phyloP scores from a whole-genome alignment of 2,797 vertebrate species.

The Limosa lapponica region DNA sequence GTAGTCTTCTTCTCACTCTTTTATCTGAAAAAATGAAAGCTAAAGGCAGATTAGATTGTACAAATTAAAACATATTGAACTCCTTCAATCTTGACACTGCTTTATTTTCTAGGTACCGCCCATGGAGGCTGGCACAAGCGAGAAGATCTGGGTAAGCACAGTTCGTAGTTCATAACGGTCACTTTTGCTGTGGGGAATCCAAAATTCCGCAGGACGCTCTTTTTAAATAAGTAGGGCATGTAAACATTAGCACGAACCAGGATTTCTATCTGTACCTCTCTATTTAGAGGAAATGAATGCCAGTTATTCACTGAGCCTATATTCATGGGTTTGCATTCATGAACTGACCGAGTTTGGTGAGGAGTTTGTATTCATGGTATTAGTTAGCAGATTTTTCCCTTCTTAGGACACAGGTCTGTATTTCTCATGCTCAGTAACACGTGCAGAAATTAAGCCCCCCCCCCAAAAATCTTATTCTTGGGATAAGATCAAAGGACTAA shows the following conservation, averaged over 20 bases:
- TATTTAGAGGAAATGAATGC: constrained; percentile 66
- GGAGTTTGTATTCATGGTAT: constrained; percentile 3
- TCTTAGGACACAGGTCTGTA: neutral
- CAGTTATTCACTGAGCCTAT: constrained; percentile 39
- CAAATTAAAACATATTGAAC: neutral
- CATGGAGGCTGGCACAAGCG: neutral
- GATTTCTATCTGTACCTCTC: constrained; percentile 61
- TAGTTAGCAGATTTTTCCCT: constrained; percentile 7
- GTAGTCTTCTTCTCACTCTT: neutral
- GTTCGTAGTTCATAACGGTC: neutral
- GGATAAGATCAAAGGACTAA: neutral
- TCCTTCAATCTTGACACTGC: neutral
- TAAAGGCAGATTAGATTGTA: neutral
- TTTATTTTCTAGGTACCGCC: neutral
- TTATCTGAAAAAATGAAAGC: neutral
- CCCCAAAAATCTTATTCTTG: neutral
- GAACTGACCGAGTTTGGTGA: neutral
- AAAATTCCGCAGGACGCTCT: constrained; percentile 45
- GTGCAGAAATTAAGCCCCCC: neutral
- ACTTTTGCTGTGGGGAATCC: constrained; percentile 39
- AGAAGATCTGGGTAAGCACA: neutral
- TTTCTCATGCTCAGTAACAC: neutral
- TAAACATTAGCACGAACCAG: constrained; percentile 47
- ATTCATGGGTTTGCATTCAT: constrained; percentile 24
- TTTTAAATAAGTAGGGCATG: constrained; percentile 66